Conservation (phyloP, 2,797 vertebrate species). For the Eulemur coronatus region DNA sequence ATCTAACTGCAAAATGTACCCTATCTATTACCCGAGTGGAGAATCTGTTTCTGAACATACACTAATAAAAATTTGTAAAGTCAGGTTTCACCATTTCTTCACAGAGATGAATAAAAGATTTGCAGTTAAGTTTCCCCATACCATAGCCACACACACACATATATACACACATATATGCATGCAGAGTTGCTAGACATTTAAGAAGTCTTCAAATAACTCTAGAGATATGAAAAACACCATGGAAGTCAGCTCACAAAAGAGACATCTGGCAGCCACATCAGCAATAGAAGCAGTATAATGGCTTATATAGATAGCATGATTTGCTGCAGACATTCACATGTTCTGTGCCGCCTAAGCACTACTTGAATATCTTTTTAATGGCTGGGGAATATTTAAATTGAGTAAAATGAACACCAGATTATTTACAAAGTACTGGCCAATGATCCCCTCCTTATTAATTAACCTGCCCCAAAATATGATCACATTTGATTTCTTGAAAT, state of each 20-base stretch:
- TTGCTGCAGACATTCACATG: not conserved
- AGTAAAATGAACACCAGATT: conserved; percentile 13
- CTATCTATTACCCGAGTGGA: not conserved
- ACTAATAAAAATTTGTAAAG: not conserved
- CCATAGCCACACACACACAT: not conserved
- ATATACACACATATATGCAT: not conserved
- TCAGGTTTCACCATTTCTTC: not conserved
- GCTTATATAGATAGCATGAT: not conserved
- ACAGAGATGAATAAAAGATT: not conserved
- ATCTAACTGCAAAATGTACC: conserved; percentile 13
- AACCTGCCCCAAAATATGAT: not conserved
- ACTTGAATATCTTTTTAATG: conserved; percentile 45
- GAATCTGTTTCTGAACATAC: not conserved
- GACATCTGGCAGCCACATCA: conserved; percentile 35
- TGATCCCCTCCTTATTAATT: not conserved
- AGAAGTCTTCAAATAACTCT: not conserved
- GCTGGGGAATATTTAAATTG: conserved; percentile 35
- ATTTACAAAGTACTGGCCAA: conserved; percentile 44
- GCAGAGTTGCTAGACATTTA: not conserved
- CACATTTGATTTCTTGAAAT: conserved; percentile 16
- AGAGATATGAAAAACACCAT: not conserved
- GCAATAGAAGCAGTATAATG: not conserved
- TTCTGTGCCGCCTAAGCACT: conserved; percentile 16
- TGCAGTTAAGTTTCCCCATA: not conserved
- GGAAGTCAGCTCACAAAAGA: conserved; percentile 34